phyloP scores from a whole-genome alignment of 2,888 invertebrate genomes.

The Rhamphomyia laevipes region DNA sequence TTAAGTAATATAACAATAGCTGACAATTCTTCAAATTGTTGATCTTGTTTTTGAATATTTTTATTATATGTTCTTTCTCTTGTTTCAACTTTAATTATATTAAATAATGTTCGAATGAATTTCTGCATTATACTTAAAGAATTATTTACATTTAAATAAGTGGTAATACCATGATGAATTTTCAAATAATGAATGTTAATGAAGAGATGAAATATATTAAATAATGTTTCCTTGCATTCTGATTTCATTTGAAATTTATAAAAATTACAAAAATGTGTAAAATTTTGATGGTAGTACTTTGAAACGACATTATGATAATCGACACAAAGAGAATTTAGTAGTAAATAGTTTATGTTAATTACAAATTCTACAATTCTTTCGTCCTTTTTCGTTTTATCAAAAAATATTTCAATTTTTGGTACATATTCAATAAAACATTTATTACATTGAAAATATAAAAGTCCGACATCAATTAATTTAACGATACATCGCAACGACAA shows the following conservation, averaged over 20 bases:
- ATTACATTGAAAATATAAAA: neutral
- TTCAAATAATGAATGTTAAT: neutral
- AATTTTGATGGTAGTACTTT: slow-evolving; percentile 22
- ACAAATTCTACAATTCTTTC: neutral
- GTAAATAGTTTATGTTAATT: neutral
- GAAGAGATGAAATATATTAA: neutral
- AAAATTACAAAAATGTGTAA: slow-evolving; percentile 25
- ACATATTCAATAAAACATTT: neutral
- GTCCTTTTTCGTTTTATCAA: neutral
- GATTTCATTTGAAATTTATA: slow-evolving; percentile 24
- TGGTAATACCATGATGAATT: neutral
- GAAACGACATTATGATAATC: slow-evolving; percentile 27
- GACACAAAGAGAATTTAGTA: slow-evolving; percentile 18
- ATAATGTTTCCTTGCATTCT: slow-evolving; percentile 21
- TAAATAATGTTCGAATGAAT: neutral
- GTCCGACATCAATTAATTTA: neutral
- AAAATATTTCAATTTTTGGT: neutral
- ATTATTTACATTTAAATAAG: neutral
- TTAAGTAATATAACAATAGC: neutral
- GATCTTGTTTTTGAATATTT: neutral
- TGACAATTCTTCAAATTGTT: neutral
- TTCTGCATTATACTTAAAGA: neutral
- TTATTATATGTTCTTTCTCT: neutral
- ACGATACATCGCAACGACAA: neutral
- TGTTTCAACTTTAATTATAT: neutral